Conservation (phyloP, 2,113 vertebrate genomes). For the Microtus oregoni region DNA sequence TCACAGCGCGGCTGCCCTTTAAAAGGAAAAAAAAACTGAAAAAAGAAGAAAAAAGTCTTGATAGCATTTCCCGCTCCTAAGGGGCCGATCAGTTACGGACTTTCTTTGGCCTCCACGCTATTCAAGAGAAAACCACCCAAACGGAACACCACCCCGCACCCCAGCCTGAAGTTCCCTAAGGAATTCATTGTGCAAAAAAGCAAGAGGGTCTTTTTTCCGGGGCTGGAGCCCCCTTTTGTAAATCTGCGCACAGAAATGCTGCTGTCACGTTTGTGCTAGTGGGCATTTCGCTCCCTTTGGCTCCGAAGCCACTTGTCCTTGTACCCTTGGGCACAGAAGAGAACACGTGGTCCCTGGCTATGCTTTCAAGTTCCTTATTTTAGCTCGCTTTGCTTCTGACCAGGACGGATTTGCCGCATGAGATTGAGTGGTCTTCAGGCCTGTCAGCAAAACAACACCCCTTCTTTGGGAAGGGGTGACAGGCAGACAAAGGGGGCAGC, state of each 20-base stretch:
- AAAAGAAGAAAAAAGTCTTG: background rate
- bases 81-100: slow-evolving; percentile 53
- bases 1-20: background rate
- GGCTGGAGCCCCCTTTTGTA: background rate
- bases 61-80: slow-evolving; percentile 12
- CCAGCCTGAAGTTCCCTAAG: background rate
- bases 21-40: background rate
- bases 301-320: background rate
- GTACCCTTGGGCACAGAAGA: background rate
- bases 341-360: background rate
- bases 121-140: slow-evolving; percentile 50
- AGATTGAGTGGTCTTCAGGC: slow-evolving; percentile 46
- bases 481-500: background rate
- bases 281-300: background rate
- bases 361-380: background rate
- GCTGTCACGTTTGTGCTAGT: background rate
- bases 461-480: slow-evolving; percentile 51
- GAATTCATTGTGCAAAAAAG: background rate
- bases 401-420: background rate
- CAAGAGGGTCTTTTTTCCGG: background rate
- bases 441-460: slow-evolving; percentile 6
- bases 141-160: background rate
- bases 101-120: slow-evolving; percentile 32
- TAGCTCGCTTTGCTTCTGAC: background rate
- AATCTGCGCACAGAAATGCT: slow-evolving; percentile 1